phyloP scores from a whole-genome alignment of 2,888 invertebrate genomes.

The Campoplex nolae region DNA sequence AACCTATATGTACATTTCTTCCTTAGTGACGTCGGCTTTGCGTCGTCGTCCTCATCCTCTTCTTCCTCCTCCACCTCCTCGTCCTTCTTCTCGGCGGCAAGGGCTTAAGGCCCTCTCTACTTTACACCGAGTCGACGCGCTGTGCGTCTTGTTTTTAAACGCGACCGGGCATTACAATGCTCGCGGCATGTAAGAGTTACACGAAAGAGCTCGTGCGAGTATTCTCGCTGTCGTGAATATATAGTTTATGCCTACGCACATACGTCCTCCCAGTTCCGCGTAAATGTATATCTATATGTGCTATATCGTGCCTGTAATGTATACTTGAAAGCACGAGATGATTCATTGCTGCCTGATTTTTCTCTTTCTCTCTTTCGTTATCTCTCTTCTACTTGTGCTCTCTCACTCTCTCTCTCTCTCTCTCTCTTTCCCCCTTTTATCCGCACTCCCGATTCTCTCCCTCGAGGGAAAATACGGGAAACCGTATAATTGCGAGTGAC shows the following conservation, averaged over 20 bases:
- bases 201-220: constrained; percentile 59
- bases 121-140: constrained; percentile 53
- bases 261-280: constrained; percentile 75
- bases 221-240: constrained; percentile 64
- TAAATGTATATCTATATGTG: constrained; percentile 70
- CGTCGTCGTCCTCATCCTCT: constrained; percentile 33
- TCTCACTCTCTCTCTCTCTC: constrained; percentile 71
- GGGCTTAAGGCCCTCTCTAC: constrained; percentile 49
- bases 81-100: constrained; percentile 37
- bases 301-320: constrained; percentile 65
- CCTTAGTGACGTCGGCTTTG: constrained; percentile 58
- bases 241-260: constrained; percentile 35
- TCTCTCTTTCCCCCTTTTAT: constrained; percentile 71
- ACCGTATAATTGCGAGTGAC: constrained; percentile 82
- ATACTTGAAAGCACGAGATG: constrained; percentile 67
- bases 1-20: constrained; percentile 65
- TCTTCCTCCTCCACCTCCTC: constrained; percentile 6
- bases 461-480: constrained; percentile 80
- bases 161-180: constrained; percentile 66
- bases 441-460: constrained; percentile 49
- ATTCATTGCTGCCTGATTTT: constrained; percentile 80
- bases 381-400: not conserved
- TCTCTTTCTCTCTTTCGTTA: constrained; percentile 66
- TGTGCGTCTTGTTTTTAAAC: constrained; percentile 67
- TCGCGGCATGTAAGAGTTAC: constrained; percentile 66